Conservation (phyloP, 1,140 invertebrate genomes). For the Mya arenaria region DNA sequence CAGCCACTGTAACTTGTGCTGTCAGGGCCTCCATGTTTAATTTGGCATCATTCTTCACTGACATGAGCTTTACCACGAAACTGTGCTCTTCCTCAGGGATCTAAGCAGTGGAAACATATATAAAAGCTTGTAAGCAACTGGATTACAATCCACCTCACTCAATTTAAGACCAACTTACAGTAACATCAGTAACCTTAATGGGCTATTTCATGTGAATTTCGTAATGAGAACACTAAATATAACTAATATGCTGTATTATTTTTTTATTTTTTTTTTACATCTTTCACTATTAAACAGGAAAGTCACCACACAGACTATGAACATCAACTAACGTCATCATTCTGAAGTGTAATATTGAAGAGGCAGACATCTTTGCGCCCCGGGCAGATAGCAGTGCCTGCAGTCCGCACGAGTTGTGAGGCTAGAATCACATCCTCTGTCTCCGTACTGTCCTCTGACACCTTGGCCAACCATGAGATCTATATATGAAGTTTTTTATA, state of each 20-base stretch:
- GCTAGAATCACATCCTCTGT: conserved; percentile 66
- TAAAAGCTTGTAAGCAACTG: no score
- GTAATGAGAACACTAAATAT: no score
- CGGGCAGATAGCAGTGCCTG: conserved; percentile 69
- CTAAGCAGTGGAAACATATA: conserved; percentile 59
- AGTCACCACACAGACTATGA: no score
- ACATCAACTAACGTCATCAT: conserved; percentile 75
- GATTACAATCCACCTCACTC: no score
- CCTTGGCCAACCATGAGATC: conserved; percentile 76
- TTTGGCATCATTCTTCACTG: conserved; percentile 64
- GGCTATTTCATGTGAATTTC: no score
- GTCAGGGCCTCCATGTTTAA: conserved; percentile 62
- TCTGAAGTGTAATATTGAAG: conserved; percentile 66
- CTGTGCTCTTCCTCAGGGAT: conserved; percentile 69
- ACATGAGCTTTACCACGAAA: conserved; percentile 67
- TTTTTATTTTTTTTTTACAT: no score
- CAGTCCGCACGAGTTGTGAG: conserved; percentile 63
- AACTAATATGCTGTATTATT: no score
- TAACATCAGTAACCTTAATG: no score
- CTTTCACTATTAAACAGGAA: no score
- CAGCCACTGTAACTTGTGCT: conserved; percentile 67
- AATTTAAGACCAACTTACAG: no score
- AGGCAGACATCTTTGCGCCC: conserved; percentile 61
- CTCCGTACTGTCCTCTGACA: conserved; percentile 56
- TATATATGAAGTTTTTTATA: conserved; percentile 31